phyloP scores from a whole-genome alignment of 2,113 vertebrate genomes.

The Odobenus rosmarus region DNA sequence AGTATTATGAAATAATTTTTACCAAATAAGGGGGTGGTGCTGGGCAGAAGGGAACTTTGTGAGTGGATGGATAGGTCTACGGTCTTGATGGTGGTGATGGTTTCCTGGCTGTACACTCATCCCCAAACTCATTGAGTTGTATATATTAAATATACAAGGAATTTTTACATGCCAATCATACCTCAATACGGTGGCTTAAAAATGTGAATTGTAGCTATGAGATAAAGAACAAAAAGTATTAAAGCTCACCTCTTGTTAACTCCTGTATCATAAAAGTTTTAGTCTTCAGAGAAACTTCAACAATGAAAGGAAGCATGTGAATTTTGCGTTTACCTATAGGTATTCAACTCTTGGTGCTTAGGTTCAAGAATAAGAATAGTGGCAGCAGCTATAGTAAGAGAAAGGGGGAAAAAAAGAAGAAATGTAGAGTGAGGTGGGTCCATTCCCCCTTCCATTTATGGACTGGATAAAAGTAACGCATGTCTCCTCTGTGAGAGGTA shows the following conservation, averaged over 20 bases:
- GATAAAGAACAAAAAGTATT: neutral
- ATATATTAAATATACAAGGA: neutral
- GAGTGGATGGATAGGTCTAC: neutral
- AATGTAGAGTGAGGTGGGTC: rapidly evolving
- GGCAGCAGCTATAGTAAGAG: neutral
- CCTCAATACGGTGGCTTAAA: neutral
- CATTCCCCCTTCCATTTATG: rapidly evolving
- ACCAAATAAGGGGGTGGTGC: neutral
- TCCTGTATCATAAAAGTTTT: neutral
- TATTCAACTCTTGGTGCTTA: neutral
- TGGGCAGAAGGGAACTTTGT: too few relatives aligned
- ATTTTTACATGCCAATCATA: neutral
- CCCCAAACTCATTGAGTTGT: neutral
- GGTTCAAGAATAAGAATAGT: neutral
- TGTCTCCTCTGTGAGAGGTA: rapidly evolving
- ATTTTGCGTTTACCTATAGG: neutral
- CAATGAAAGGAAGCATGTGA: neutral
- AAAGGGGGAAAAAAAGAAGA: neutral
- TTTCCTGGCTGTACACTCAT: neutral
- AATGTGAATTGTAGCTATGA: neutral
- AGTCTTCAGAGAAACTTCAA: neutral
- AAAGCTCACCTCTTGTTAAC: neutral
- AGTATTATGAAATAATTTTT: neutral
- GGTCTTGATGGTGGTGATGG: too few relatives aligned
- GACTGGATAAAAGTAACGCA: neutral